Evolutionary conservation across 2,113 vertebrate species (phyloP).

Genomic region (Chaenocephalus aceratus): DNA sequence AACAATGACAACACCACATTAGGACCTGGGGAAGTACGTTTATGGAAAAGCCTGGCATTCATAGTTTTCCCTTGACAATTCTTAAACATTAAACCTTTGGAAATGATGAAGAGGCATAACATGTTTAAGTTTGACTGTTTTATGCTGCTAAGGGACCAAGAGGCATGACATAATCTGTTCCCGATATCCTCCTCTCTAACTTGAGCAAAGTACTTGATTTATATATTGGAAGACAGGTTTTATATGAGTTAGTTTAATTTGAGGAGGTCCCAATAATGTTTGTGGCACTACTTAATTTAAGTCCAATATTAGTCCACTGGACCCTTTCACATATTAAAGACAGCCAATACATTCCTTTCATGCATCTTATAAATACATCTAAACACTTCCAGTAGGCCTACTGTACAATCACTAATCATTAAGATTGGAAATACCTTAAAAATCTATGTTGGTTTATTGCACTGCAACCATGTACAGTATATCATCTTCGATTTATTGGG

Average conservation of each 20-base stretch:
- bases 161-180: no score
- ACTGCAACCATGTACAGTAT: background rate
- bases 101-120: background rate
- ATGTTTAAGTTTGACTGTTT: background rate
- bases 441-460: background rate
- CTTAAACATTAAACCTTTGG: conserved; percentile 9
- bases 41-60: conserved; percentile 28
- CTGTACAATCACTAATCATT: background rate
- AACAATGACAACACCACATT: conserved; percentile 26
- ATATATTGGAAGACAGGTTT: conserved; percentile 36
- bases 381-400: background rate
- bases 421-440: background rate
- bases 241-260: background rate
- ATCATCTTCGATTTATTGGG: background rate
- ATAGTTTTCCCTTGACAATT: conserved; percentile 18
- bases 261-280: background rate
- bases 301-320: background rate
- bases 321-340: conserved; percentile 6
- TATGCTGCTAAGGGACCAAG: background rate
- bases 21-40: background rate
- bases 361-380: background rate
- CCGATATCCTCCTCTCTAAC: background rate
- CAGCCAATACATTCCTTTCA: background rate
- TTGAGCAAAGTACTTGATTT: background rate
- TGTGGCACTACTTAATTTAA: conserved; percentile 4